Base-by-base conservation (phyloP, 2,888 invertebrate genomes). In the Acrobasis repandana region DNA sequence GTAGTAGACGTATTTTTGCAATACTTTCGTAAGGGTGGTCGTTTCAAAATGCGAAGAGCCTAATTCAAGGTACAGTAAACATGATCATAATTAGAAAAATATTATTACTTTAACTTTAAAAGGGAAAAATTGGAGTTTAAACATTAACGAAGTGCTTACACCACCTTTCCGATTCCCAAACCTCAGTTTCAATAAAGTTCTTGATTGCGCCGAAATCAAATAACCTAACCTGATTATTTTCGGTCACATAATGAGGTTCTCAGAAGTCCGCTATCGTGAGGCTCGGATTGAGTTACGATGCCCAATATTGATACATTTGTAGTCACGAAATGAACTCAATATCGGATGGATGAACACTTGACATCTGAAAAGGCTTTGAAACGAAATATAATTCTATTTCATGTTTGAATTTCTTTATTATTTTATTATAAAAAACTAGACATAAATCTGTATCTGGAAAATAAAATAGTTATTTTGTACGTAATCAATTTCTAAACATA, bases 281-380 rank as follows among this genome's bases (percentile, higher is more conserved):
- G 4, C 50, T 49, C 60, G 64, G 67, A 69, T 67, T 57, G 64
- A 65, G 63, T 88, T 89, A 87, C 81, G 79, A 79, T 79, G 79
- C 82, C 83, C 88, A 87, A 88, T 89, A 87, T 88, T 86, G 86
- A 88, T 86, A 87, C 84, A 87, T 87, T 87, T 85, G 83, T 84
- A 79, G 81, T 79, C 85, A 85, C 85, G 83, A 78, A 86, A 83
- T 77, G 80, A 82, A 82, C 75, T 68, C 73, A 75, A 79, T 78
- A 78, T 81, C 33, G 76, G 77, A 76, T 76, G 77, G 73, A 66
- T 74, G 73, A 78, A 85, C 83, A 86, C 82, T 85, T 73, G 72
- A 85, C 2, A 28, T 6, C n/a, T n/a, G n/a, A n/a, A n/a, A n/a
- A n/a, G 83, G n/a, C 43, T 52, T 54, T 51, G 43, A 11, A 43